Conservation (phyloP, 2,888 invertebrate genomes). For the Eilema depressum region DNA sequence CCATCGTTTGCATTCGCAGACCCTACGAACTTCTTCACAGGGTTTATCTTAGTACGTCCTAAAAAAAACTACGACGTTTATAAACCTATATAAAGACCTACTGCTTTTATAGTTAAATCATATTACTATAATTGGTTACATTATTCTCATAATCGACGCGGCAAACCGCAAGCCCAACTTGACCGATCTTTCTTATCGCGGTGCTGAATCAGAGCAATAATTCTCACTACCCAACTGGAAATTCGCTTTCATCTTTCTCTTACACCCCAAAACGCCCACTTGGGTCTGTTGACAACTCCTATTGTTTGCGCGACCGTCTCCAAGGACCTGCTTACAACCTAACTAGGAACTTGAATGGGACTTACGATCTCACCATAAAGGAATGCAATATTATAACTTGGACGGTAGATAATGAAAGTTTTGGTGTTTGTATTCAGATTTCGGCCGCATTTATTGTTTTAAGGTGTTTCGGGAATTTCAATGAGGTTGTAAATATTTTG, state of each 20-base stretch:
- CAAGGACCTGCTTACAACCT: constrained; percentile 57
- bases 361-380: constrained; percentile 49
- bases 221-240: background rate
- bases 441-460: constrained; percentile 22
- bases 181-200: background rate
- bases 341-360: constrained; percentile 54
- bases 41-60: no score
- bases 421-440: constrained; percentile 26
- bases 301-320: constrained; percentile 61
- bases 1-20: no score
- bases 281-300: constrained; percentile 50
- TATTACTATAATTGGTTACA: background rate
- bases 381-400: constrained; percentile 50
- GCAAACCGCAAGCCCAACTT: background rate
- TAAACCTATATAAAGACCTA: no score
- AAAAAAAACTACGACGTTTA: no score
- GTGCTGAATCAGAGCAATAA: background rate
- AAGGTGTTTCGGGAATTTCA: constrained; percentile 11
- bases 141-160: background rate
- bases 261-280: constrained; percentile 38
- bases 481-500: constrained; percentile 13
- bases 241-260: constrained; percentile 23
- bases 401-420: constrained; percentile 31
- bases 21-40: no score
- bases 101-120: no score